Percentiles rank a stretch among this genome's conserved stretches.
phyloP scores from a whole-genome alignment of 1,140 invertebrate species.

The Drosophila elegans region DNA sequence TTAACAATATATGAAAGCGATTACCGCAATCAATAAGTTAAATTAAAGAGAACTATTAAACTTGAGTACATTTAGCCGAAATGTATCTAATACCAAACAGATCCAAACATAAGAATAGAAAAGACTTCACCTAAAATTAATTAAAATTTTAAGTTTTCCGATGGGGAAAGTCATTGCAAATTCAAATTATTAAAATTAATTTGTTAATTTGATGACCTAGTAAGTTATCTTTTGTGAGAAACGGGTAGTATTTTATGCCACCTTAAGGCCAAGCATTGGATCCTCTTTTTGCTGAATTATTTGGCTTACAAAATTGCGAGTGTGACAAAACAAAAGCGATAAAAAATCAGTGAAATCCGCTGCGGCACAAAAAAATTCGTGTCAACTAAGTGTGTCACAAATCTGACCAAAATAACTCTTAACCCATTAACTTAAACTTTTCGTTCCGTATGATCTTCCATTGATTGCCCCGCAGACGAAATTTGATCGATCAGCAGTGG shows the following conservation, averaged over 20 bases:
- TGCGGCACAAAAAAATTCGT: slow-evolving; percentile 40
- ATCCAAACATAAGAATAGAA: too few species aligned
- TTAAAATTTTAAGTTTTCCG: too few species aligned
- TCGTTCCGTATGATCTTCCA: slow-evolving; percentile 50
- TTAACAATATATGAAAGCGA: not conserved
- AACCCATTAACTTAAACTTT: slow-evolving; percentile 58
- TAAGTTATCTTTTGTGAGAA: too few species aligned
- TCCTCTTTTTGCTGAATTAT: not conserved
- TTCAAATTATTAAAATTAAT: too few species aligned
- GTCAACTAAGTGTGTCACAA: slow-evolving; percentile 72
- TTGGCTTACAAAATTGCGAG: slow-evolving; percentile 17
- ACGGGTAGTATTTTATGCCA: too few species aligned
- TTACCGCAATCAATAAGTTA: not conserved
- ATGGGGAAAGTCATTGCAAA: too few species aligned
- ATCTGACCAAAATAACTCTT: slow-evolving; percentile 69
- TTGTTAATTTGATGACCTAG: too few species aligned
- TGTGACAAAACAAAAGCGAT: slow-evolving; percentile 22
- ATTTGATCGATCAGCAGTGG: slow-evolving; percentile 69
- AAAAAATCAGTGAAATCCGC: slow-evolving; percentile 33
- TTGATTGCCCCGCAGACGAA: slow-evolving; percentile 50
- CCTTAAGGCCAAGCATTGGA: not conserved
- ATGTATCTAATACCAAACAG: too few species aligned
- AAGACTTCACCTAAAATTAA: too few species aligned
- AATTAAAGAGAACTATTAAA: too few species aligned
- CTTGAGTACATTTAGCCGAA: too few species aligned